These are phyloP conservation scores for Montipora efflorescens DNA, from an alignment of 64 coral and sea anemone genomes.

Conservation along the genomic window DNA sequence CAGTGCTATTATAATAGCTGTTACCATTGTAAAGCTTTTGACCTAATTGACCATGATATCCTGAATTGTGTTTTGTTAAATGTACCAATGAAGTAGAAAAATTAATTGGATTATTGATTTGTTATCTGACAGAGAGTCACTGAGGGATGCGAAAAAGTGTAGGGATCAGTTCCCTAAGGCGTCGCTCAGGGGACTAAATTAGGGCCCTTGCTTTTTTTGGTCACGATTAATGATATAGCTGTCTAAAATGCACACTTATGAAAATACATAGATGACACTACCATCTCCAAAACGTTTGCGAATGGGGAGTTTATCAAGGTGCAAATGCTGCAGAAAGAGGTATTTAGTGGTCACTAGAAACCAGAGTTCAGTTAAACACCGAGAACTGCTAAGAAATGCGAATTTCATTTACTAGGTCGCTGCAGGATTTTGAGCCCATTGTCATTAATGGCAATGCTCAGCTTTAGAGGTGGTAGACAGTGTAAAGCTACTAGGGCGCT, in stretches of 20 bases:
- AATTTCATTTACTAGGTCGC: neutral
- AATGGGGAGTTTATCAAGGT: neutral
- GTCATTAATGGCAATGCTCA: too few relatives aligned
- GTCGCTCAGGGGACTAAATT: neutral
- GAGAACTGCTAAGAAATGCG: neutral
- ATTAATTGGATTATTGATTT: too few relatives aligned
- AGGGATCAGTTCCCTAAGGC: neutral
- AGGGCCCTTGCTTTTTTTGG: constrained; percentile 17
- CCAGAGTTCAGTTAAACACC: neutral
- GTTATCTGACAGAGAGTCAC: neutral
- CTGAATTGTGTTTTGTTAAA: too few relatives aligned
- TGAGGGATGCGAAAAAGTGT: neutral
- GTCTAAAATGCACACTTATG: neutral
- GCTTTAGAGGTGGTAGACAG: neutral
- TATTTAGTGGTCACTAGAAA: neutral
- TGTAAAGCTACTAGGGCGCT: neutral
- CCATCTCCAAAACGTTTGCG: neutral
- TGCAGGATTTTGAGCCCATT: too few relatives aligned
- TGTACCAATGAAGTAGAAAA: too few relatives aligned
- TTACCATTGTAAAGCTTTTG: too few relatives aligned
- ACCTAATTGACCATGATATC: too few relatives aligned
- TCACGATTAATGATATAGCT: neutral
- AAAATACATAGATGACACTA: too few relatives aligned
- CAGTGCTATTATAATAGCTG: too few relatives aligned
- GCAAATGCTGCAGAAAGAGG: neutral